Evolutionary conservation across 2,888 invertebrate species (phyloP).

Genomic region (Leptopterna dolabrata): DNA sequence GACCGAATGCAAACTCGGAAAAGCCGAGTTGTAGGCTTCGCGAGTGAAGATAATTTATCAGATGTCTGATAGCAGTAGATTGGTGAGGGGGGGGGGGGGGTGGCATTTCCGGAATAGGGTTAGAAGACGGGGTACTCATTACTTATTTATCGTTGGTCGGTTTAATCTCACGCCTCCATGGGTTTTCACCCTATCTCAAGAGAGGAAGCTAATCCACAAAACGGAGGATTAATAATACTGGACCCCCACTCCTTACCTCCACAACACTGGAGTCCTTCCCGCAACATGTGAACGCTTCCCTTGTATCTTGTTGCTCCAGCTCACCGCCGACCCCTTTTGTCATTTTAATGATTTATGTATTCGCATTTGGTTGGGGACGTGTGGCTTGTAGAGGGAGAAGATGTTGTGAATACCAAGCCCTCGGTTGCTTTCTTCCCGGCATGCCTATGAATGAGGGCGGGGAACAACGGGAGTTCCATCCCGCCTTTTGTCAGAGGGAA

Average conservation of each 20-base stretch:
- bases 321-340: not conserved
- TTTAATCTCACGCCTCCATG: slow-evolving; percentile 7
- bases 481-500: not conserved
- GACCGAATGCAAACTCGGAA: not conserved
- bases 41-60: not conserved
- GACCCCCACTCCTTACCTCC: not conserved
- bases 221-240: not conserved
- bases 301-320: slow-evolving; percentile 7
- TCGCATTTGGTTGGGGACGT: not conserved
- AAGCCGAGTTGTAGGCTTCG: not conserved
- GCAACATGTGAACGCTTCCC: not conserved
- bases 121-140: not conserved
- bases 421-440: not conserved
- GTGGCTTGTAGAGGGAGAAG: not conserved
- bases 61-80: not conserved
- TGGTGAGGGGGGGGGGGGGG: too few species aligned
- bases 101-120: not conserved
- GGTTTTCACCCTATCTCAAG: not conserved
- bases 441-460: slow-evolving; percentile 1
- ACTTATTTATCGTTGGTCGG: slow-evolving; percentile 7
- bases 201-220: not conserved
- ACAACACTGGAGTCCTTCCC: not conserved
- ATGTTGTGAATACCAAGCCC: slow-evolving; percentile 7
- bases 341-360: slow-evolving; percentile 11
- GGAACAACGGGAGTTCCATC: not conserved